These are phyloP conservation scores for Rhinichthys klamathensis DNA, from an alignment of 2,113 vertebrate genomes.

Conservation along the genomic window DNA sequence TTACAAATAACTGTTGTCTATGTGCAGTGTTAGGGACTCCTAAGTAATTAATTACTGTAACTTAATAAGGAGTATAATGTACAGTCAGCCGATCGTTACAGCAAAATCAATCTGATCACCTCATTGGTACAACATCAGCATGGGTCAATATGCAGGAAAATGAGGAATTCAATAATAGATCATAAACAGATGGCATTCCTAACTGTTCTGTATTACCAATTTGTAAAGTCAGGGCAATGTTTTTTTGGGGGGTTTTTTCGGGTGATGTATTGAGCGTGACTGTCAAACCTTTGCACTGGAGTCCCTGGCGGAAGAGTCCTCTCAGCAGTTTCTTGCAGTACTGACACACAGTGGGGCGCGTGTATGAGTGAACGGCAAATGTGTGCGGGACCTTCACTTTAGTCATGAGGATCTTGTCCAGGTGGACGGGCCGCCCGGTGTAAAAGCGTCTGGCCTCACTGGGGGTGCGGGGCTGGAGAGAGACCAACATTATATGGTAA, in stretches of 20 bases:
- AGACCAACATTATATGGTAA: not conserved
- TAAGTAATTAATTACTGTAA: too few relatives aligned
- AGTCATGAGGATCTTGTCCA: slow-evolving; percentile 88
- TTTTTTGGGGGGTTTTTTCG: not conserved
- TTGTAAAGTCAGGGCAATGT: not conserved
- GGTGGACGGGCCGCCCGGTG: slow-evolving; percentile 84
- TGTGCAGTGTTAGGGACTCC: too few relatives aligned
- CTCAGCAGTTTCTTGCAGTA: slow-evolving; percentile 89
- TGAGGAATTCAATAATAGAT: not conserved
- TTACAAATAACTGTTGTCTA: not conserved
- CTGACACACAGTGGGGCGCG: slow-evolving; percentile 88
- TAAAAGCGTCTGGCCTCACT: slow-evolving; percentile 85
- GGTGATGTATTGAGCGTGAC: not conserved
- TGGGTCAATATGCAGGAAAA: not conserved
- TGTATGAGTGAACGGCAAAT: slow-evolving; percentile 89
- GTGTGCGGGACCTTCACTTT: slow-evolving; percentile 93
- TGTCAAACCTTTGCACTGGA: slow-evolving; percentile 88
- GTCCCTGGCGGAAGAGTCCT: slow-evolving; percentile 87
- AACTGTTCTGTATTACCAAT: not conserved
- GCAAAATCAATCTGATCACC: not conserved
- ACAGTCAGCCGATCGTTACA: not conserved
- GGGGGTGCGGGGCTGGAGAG: slow-evolving; percentile 68
- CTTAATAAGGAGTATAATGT: not conserved
- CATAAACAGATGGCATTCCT: not conserved
- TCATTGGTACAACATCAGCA: not conserved